Evolutionary conservation across 2,888 invertebrate species (phyloP).

Genomic region (Drosophila fulvimacula): DNA sequence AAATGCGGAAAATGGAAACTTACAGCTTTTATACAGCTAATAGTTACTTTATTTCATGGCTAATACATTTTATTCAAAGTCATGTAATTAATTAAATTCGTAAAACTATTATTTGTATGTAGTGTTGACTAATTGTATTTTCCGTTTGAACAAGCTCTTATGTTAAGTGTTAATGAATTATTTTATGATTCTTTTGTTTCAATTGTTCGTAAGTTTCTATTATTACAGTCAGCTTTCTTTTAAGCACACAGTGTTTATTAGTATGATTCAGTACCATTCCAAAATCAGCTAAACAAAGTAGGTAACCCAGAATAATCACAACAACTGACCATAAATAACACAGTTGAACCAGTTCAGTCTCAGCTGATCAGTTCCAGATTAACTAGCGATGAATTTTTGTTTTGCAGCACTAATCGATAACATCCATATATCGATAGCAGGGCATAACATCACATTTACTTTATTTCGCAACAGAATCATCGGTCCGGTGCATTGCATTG

Average conservation of each 20-base stretch:
- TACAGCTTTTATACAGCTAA: constrained; percentile 16
- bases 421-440: constrained; percentile 18
- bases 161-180: constrained; percentile 12
- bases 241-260: neutral
- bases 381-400: neutral
- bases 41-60: constrained; percentile 23
- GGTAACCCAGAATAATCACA: constrained; percentile 2
- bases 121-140: constrained; percentile 45
- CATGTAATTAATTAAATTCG: constrained; percentile 18
- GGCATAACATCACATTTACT: neutral
- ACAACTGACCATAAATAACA: constrained; percentile 2
- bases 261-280: neutral
- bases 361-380: constrained; percentile 35
- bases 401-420: constrained; percentile 17
- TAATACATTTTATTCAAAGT: constrained; percentile 6
- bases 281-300: neutral
- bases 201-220: neutral
- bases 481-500: constrained; percentile 18
- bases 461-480: constrained; percentile 33
- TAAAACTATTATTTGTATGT: constrained; percentile 4
- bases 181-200: neutral
- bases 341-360: constrained; percentile 3
- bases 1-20: constrained; percentile 9
- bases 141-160: constrained; percentile 20
- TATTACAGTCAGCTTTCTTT: neutral